A percentile compares a stretch with the other conserved stretches of the same genome.
phyloP scores from a whole-genome alignment of 2,113 vertebrate genomes.

The Nibea coibor region DNA sequence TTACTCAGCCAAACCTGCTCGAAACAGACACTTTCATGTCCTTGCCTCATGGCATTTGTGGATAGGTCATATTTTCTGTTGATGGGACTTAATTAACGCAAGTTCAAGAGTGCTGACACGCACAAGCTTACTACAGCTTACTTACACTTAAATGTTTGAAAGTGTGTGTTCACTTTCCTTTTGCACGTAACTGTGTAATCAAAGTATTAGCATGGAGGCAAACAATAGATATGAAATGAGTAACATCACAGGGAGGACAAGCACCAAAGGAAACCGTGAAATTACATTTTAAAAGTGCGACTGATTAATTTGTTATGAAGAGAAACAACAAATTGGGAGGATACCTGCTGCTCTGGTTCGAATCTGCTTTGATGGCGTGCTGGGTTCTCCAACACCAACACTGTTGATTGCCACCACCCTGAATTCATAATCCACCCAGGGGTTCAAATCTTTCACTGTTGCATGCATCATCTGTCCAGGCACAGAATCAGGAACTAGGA shows the following conservation, averaged over 20 bases:
- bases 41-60: slow-evolving; percentile 32
- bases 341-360: slow-evolving; percentile 84
- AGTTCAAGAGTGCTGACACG: slow-evolving; percentile 31
- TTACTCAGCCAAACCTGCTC: slow-evolving; percentile 44
- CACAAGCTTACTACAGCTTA: not conserved
- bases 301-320: slow-evolving; percentile 54
- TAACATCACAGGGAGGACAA: slow-evolving; percentile 40
- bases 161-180: slow-evolving; percentile 3
- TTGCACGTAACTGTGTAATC: slow-evolving; percentile 10
- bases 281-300: slow-evolving; percentile 63
- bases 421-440: slow-evolving; percentile 86
- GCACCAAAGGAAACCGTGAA: slow-evolving; percentile 51
- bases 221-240: slow-evolving; percentile 39
- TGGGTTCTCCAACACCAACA: slow-evolving; percentile 84
- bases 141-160: slow-evolving; percentile 34
- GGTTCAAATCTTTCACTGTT: slow-evolving; percentile 80
- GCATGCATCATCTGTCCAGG: slow-evolving; percentile 83
- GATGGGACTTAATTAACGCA: slow-evolving; percentile 52
- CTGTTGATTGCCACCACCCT: slow-evolving; percentile 84
- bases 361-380: slow-evolving; percentile 77
- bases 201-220: slow-evolving; percentile 39
- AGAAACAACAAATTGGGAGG: slow-evolving; percentile 48
- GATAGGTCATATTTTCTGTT: slow-evolving; percentile 47
- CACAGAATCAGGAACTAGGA: slow-evolving; percentile 85
- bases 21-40: slow-evolving; percentile 65